These are phyloP conservation scores for Machaerirhynchus nigripectus DNA, from an alignment of 2,113 vertebrate genomes.

Conservation along the genomic window DNA sequence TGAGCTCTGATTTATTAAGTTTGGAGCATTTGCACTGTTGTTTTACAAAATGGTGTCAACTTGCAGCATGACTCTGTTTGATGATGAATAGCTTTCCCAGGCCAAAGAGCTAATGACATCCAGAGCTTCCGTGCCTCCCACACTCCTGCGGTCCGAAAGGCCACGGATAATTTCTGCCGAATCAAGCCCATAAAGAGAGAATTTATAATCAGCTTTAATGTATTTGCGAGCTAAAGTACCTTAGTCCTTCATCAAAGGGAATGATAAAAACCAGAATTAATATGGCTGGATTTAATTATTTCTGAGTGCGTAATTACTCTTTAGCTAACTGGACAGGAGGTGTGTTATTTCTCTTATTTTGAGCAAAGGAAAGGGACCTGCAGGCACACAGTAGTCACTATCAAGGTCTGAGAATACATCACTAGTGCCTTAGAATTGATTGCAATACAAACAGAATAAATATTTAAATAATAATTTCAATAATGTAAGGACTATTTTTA, in stretches of 20 bases:
- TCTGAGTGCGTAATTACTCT: slow-evolving; percentile 66
- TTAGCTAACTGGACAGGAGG: slow-evolving; percentile 40
- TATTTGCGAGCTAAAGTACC: slow-evolving; percentile 67
- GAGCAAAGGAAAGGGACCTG: background rate
- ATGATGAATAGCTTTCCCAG: slow-evolving; percentile 6
- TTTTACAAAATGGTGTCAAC: slow-evolving; percentile 17
- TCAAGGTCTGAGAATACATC: background rate
- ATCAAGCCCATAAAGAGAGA: slow-evolving; percentile 60
- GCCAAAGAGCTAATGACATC: slow-evolving; percentile 24
- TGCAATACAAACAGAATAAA: slow-evolving; percentile 4
- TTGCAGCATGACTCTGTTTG: background rate
- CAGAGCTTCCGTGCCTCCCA: slow-evolving; percentile 4
- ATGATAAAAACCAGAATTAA: slow-evolving; percentile 67
- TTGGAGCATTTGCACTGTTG: slow-evolving; percentile 8
- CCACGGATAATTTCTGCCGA: slow-evolving; percentile 56
- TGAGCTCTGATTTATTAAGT: background rate
- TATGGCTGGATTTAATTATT: slow-evolving; percentile 66
- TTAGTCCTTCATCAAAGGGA: slow-evolving; percentile 71
- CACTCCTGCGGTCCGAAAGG: slow-evolving; percentile 26
- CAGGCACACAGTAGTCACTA: background rate
- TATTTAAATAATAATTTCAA: slow-evolving; percentile 42
- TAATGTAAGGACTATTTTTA: slow-evolving; percentile 18
- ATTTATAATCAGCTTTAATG: slow-evolving; percentile 71
- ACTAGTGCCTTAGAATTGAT: background rate
- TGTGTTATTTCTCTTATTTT: background rate